Conservation (phyloP, 2,888 invertebrate genomes). For the Sminthurinus aureus region DNA sequence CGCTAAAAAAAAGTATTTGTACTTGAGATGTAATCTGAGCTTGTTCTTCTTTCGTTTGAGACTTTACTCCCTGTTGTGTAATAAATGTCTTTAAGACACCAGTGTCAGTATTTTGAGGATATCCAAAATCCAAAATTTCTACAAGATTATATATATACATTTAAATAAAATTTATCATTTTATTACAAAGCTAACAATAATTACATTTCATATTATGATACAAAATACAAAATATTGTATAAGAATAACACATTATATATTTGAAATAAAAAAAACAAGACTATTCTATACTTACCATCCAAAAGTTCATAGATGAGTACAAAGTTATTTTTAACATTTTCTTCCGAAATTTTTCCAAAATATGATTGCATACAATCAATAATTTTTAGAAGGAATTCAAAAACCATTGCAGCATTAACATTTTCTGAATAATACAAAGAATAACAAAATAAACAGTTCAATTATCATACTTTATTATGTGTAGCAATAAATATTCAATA, state of each 20-base stretch:
- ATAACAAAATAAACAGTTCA: no score
- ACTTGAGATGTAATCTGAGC: slow-evolving; percentile 99
- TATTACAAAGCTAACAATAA: not conserved
- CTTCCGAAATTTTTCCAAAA: slow-evolving; percentile 99
- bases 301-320: slow-evolving; percentile 98
- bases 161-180: not conserved
- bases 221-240: slow-evolving; percentile 3
- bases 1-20: no score
- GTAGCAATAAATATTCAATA: no score
- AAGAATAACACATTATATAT: not conserved
- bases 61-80: slow-evolving; percentile 98
- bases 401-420: slow-evolving; percentile 99
- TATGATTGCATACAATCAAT: slow-evolving; percentile 99
- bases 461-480: no score
- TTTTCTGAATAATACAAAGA: no score
- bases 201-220: no score
- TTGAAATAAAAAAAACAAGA: no score
- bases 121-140: slow-evolving; percentile 99
- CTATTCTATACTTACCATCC: slow-evolving; percentile 82
- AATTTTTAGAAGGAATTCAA: slow-evolving; percentile 97
- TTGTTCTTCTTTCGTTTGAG: slow-evolving; percentile 98
- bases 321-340: slow-evolving; percentile 99
- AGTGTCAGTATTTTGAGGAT: slow-evolving; percentile 99
- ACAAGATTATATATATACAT: slow-evolving; percentile 36
- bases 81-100: slow-evolving; percentile 99